Evolutionary conservation across 2,113 vertebrate species (phyloP), one percentile per base, ranked within the genome.

Genomic region (Smithornis capensis): DNA sequence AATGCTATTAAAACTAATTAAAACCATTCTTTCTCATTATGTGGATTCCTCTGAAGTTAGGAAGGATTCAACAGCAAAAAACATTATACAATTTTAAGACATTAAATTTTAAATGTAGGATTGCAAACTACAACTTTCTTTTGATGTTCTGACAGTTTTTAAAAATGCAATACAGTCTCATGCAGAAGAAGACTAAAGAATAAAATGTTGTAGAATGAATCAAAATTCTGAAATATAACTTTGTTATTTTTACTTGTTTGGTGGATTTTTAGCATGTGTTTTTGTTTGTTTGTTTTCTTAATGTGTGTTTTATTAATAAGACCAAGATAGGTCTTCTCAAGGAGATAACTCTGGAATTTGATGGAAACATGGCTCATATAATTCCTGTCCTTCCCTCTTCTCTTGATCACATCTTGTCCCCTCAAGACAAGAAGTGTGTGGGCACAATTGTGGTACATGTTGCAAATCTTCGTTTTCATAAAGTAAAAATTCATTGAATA

Each of bases 11-110:
- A 76, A 96, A 56, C 52, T 78, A 89, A 95, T 83, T 82, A 93
- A 92, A 95, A 47, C 9, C 52, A 87, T 93, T 87, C 50, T 62
- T 93, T 87, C 62, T 90, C 21, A 68, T 83, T 85, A 94, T 55
- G 63, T 47, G 3, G 27, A 56, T 83, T 90, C 47, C 38, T 90
- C 86, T 83, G 68, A 87, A 92, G 27, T 57, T 67, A 81, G 38
- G 35, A 77, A 92, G 4, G 8, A 50, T 65, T 83, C 35, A 70
- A 42, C 35, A 77, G 24, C 28, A 80, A 65, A 80, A 60, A 79
- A 50, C 14, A 22, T 35, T 24, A 37, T 62, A 62, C 45, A 37
- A 84, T 79, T 91, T 87, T 65, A 92, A 73, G 17, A 31, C 12
- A 87, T 69, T 89, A 62, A 33, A 82, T 83, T 87, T 92, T 68